Percentiles rank a stretch among this genome's conserved stretches.
phyloP scores from a whole-genome alignment of 1,140 invertebrate species.

The Euwallacea similis region DNA sequence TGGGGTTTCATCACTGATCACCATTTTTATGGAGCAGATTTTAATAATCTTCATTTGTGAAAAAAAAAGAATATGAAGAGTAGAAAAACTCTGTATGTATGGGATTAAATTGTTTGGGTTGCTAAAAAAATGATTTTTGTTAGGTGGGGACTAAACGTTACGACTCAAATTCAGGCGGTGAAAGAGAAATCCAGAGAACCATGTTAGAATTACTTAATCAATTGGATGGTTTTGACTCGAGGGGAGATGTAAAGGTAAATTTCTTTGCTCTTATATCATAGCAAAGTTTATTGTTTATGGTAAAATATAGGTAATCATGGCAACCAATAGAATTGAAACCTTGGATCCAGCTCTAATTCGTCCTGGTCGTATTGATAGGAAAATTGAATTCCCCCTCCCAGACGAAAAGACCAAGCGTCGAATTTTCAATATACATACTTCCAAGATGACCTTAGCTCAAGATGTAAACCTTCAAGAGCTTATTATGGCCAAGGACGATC shows the following conservation, averaged over 20 bases:
- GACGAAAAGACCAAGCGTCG: slow-evolving; percentile 99
- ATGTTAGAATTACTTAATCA: slow-evolving; percentile 99
- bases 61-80: too few relatives aligned
- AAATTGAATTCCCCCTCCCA: slow-evolving; percentile 99
- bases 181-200: slow-evolving; percentile 98
- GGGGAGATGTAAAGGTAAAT: slow-evolving; percentile 88
- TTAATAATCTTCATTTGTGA: too few relatives aligned
- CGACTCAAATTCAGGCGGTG: slow-evolving; percentile 99
- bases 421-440: slow-evolving; percentile 99
- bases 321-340: slow-evolving; percentile 99
- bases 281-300: background rate
- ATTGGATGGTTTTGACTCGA: slow-evolving; percentile 96
- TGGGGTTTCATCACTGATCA: too few relatives aligned
- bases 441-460: slow-evolving; percentile 94
- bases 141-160: slow-evolving; percentile 92
- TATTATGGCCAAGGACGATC: slow-evolving; percentile 99
- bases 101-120: too few relatives aligned
- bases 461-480: slow-evolving; percentile 98
- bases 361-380: slow-evolving; percentile 97
- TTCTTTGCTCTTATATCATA: background rate
- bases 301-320: slow-evolving; percentile 89
- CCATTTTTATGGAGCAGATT: too few relatives aligned
- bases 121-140: background rate
- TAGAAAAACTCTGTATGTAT: too few relatives aligned
- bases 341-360: slow-evolving; percentile 98